Percentiles rank a stretch among this genome's conserved stretches.
phyloP scores from a whole-genome alignment of 1,140 invertebrate genomes.

The Orchestia grillus region DNA sequence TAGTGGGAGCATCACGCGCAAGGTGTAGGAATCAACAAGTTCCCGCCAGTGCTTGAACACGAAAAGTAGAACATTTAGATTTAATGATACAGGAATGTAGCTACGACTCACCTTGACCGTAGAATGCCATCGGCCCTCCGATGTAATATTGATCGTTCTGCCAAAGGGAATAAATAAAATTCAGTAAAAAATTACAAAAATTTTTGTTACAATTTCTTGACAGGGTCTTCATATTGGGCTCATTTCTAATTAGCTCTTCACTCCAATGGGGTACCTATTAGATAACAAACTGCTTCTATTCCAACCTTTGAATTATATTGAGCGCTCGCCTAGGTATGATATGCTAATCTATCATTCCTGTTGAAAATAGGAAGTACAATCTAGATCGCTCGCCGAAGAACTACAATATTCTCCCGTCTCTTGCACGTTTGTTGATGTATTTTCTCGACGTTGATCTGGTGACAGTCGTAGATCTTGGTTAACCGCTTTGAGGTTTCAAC shows the following conservation, averaged over 20 bases:
- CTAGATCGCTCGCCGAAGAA: no score
- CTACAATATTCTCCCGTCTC: no score
- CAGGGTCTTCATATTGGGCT: not conserved
- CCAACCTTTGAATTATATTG: no score
- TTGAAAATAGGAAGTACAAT: no score
- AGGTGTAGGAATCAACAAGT: not conserved
- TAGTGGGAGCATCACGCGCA: not conserved
- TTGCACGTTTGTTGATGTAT: no score
- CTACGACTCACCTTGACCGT: not conserved
- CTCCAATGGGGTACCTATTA: no score
- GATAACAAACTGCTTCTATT: no score
- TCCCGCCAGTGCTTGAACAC: not conserved
- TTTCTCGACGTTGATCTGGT: no score
- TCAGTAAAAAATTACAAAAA: not conserved
- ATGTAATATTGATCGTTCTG: conserved; percentile 11
- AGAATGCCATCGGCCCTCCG: conserved; percentile 37
- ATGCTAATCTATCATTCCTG: no score
- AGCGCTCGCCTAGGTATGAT: no score
- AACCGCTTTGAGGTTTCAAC: no score
- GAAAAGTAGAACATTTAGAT: not conserved
- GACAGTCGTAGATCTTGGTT: no score
- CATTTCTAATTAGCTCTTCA: not conserved
- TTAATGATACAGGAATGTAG: not conserved
- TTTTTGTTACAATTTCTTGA: not conserved
- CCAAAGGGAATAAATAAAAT: not conserved